Percentiles rank a stretch among this genome's conserved stretches.
These are phyloP conservation scores for Salvator merianae DNA, from an alignment of 2,113 vertebrate species.

Conservation along the genomic window DNA sequence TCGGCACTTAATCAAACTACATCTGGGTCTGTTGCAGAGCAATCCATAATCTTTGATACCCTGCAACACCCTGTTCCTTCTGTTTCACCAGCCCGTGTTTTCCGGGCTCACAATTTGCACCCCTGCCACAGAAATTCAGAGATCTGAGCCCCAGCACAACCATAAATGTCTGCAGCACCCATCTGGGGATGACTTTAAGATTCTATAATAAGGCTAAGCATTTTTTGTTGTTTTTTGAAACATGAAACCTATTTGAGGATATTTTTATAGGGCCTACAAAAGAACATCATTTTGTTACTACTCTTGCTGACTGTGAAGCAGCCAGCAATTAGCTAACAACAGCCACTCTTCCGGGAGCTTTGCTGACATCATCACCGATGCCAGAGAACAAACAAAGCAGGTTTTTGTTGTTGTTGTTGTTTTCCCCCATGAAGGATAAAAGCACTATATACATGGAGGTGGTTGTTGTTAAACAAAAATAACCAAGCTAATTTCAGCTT, in stretches of 20 bases:
- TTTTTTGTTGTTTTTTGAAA: not conserved
- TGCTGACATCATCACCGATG: constrained; percentile 70
- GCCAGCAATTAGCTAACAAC: constrained; percentile 63
- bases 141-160: not conserved
- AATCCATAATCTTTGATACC: too few species aligned
- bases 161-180: too few species aligned
- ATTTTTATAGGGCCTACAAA: constrained; percentile 28
- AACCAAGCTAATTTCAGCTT: constrained; percentile 72
- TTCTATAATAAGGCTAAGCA: not conserved
- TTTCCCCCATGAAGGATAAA: constrained; percentile 48
- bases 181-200: not conserved
- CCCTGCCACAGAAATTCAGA: not conserved
- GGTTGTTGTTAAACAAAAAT: constrained; percentile 75
- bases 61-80: too few species aligned
- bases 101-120: too few species aligned
- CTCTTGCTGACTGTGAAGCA: constrained; percentile 53
- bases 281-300: constrained; percentile 41
- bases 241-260: not conserved
- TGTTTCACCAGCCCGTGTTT: too few species aligned
- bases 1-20: too few species aligned
- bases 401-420: constrained; percentile 7
- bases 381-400: constrained; percentile 69
- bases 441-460: constrained; percentile 64
- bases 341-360: constrained; percentile 67
- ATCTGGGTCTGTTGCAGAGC: too few species aligned